Base-by-base conservation (phyloP, 2,113 vertebrate genomes). In the Saguinus imperator region DNA sequence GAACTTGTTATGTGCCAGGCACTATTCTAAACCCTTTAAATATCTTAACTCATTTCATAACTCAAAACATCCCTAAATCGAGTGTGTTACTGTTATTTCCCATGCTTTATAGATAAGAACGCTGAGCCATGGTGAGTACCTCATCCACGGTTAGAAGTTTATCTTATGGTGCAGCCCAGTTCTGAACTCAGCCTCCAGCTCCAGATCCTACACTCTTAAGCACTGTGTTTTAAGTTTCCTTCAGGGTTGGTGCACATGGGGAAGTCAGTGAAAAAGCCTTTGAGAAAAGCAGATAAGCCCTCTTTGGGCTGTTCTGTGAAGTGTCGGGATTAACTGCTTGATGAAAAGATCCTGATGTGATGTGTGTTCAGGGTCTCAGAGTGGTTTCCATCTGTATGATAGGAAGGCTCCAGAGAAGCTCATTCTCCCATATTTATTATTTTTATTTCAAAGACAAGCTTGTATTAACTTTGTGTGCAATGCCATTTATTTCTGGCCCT, bases 391-490 rank as follows among this genome's bases (percentile, higher is more conserved):
- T 18, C 29, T 29, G 37, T 37, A 48, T 6, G 17, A 3, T 3
- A 8, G 23, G 9, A 25, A 8, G 43, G 3, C n/a, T 70, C 20
- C 32, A 45, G 55, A 6, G 23, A 93, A 93, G 45, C 6, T 6
- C 72, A 9, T 40, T 86, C 23, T 66, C 17, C 16, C 32, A 1
- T 40, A 5, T 20, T 55, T 89, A 18, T 83, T 81, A 90, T 55
- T 96, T 96, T 91, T 81, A 43, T n/a, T 55, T 3, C 40, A 52
- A n/a, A 95, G 58, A 17, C 73, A 70, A 91, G 86, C 25, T 92
- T 57, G 21, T 72, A 4, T 43, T 11, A 80, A 37, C 66, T 73
- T 73, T 52, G 73, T 55, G 27, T n/a, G 55, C 75, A 66, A 73
- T 58, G 37, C 5, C 20, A 21, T 61, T 80, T 84, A 66, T 58